These are phyloP conservation scores for Gila orcuttii DNA, from an alignment of 2,113 vertebrate genomes.

Conservation along the genomic window DNA sequence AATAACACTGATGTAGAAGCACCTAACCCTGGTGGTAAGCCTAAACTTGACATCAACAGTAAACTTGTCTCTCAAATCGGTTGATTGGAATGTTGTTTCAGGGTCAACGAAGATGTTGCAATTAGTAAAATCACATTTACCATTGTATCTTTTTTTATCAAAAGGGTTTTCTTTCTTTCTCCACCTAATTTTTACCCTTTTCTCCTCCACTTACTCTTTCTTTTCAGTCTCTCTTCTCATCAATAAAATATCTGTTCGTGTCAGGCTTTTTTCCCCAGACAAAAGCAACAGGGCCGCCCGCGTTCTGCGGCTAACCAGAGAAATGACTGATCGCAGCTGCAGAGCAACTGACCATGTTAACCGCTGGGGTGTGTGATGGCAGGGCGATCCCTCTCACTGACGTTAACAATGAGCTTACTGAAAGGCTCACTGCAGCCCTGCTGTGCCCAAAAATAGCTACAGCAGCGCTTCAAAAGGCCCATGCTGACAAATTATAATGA, in stretches of 20 bases:
- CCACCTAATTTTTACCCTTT: constrained; percentile 9
- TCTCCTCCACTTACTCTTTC: constrained; percentile 14
- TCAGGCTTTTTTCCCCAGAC: constrained; percentile 11
- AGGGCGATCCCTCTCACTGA: constrained; percentile 60
- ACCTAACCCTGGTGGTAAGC: too few relatives aligned
- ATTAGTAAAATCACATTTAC: too few relatives aligned
- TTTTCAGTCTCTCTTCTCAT: constrained; percentile 19
- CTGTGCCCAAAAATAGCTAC: constrained; percentile 65
- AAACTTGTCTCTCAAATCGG: too few relatives aligned
- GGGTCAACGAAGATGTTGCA: too few relatives aligned
- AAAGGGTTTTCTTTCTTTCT: neutral
- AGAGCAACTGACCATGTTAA: constrained; percentile 54
- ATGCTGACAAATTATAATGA: constrained; percentile 65
- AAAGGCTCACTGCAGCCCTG: constrained; percentile 54
- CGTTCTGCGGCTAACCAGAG: constrained; percentile 66
- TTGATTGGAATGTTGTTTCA: too few relatives aligned
- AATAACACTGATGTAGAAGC: too few relatives aligned
- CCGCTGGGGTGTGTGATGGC: constrained; percentile 62
- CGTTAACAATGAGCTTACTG: constrained; percentile 55
- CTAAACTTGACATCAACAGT: too few relatives aligned
- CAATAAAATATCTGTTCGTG: constrained; percentile 18
- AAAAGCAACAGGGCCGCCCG: constrained; percentile 48
- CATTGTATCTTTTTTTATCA: neutral
- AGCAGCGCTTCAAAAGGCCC: constrained; percentile 65
- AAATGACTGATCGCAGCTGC: constrained; percentile 60